Conservation (phyloP, 2,797 vertebrate genomes). For the Pantherophis alleghaniensis region DNA sequence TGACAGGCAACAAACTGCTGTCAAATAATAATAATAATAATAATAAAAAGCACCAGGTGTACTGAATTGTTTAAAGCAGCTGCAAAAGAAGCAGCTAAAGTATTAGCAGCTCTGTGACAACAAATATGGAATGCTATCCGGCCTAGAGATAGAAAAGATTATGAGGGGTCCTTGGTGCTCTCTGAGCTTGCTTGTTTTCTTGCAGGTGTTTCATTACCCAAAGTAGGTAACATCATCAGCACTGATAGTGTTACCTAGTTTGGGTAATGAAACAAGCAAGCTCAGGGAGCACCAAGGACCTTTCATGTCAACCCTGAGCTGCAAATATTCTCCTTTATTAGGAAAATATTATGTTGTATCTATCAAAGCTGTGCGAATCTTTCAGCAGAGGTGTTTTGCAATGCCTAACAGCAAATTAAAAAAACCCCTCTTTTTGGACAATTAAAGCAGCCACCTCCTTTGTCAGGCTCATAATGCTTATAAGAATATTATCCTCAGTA, state of each 20-base stretch:
- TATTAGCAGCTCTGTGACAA: not conserved
- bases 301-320: no score
- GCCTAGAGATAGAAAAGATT: not conserved
- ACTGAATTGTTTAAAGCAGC: not conserved
- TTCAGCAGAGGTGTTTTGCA: not conserved
- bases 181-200: no score
- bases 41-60: not conserved
- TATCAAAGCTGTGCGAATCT: not conserved
- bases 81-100: not conserved
- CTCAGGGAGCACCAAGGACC: no score
- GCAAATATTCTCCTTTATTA: no score
- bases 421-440: not conserved
- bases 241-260: no score
- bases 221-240: no score
- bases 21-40: not conserved
- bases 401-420: not conserved
- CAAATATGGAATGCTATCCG: not conserved
- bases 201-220: no score
- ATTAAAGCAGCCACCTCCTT: not conserved
- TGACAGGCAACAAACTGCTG: not conserved
- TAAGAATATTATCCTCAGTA: not conserved
- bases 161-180: not conserved
- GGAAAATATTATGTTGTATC: not conserved
- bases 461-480: not conserved
- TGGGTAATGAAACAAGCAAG: no score